Evolutionary conservation across 2,888 invertebrate genomes (phyloP), one percentile per base, ranked within the genome.

Genomic region (Apocheima hispidaria): DNA sequence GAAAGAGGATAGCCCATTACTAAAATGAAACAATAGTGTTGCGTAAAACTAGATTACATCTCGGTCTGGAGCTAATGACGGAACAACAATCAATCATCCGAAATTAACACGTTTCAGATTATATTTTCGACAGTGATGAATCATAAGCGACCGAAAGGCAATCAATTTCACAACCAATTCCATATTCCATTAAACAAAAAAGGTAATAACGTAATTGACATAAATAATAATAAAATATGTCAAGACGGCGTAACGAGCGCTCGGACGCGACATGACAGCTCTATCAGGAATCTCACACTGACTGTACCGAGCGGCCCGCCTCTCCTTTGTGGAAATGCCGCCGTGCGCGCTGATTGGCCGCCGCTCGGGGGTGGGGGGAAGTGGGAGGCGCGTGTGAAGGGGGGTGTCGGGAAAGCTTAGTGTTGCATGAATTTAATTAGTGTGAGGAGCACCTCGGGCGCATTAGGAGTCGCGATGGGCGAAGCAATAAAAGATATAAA

Each of bases 401-500:
- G 63, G 80, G 71, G 76, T 72, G 75, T 68, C 63, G 61, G 72
- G 71, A 84, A 84, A 87, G 88, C 92, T 92, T 89, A 90, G 90
- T 88, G 90, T 92, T 90, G 92, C 91, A 91, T 92, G 92, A 92
- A 92, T 92, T 92, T 92, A 92, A 92, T 92, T 92, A 92, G 92
- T 89, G 88, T 74, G 88, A 90, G 88, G 87, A 90, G 90, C 92
- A 91, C 92, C 92, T 92, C 90, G 83, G 88, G 87, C 92, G 90
- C 90, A 92, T 92, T 92, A 92, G 92, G 90, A 92, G 90, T 84
- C 89, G 91, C 92, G 88, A 90, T 90, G 92, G 92, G 92, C 88
- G 90, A 91, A 90, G 92, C 92, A 92, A 92, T 92, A 92, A 92
- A 92, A 92, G 92, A 92, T 92, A 92, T 92, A 92, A 92, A 92